Evolutionary conservation across 2,113 vertebrate species (phyloP), one percentile per base, ranked within the genome.

Genomic region (Otolemur garnettii): DNA sequence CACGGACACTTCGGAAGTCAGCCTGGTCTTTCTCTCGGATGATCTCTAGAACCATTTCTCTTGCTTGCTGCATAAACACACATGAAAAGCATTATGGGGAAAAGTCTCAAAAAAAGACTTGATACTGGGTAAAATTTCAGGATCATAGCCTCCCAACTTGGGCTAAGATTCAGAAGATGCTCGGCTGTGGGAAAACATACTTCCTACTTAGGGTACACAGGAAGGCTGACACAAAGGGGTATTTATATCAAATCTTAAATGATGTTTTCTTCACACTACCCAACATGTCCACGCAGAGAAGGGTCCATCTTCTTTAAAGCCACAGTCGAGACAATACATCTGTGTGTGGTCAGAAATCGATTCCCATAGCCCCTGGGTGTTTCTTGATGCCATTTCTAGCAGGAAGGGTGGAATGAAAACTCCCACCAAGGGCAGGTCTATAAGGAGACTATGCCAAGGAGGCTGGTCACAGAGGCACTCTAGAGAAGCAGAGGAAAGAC

Each of bases 1-100:
- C 98, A 57, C 99, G 99, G 5, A 99, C 98, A 8, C 98, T 98
- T 94, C 99, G 98, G 97, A 99, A 99, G 97, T 99, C 99, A 42
- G 99, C 99, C 97, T 99, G 99, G 98, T 99, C 99, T 98, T 99
- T 99, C 89, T 99, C 99, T 96, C 99, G 98, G 98, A 99, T 99
- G 97, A 99, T 99, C 98, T 99, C 99, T 95, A 99, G 98, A 74
- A 99, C 99, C 98, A 99, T 99, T 98, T 99, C 99, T 97, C 99
- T 99, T 0, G 99, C 99, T 99, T 99, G 99, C 99, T 99, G 97
- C 1, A 97, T 83, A 95, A 78, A 97, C 86, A 98, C 93, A 98
- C 97, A 97, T 81, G 82, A 98, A 97, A 97, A 96, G 91, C n/a
- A 50, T 89, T 35, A 69, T 71, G 60, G 78, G 55, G 9, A 45